phyloP scores from a whole-genome alignment of 2,113 vertebrate genomes.

The Paratilapia polleni region DNA sequence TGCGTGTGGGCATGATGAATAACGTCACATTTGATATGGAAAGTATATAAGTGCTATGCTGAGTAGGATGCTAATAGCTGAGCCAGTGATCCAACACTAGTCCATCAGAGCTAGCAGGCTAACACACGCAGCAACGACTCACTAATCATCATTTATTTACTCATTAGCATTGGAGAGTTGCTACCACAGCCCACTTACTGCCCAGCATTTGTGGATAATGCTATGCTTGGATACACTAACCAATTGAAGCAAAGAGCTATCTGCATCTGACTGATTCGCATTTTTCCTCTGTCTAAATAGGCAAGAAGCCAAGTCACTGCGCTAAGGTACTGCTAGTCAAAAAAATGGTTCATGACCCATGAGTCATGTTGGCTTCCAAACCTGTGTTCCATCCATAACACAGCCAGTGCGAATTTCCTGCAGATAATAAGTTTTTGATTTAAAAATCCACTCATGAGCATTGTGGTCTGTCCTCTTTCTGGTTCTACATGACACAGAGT shows the following conservation, averaged over 20 bases:
- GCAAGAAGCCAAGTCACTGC: not conserved
- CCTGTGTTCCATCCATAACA: not conserved
- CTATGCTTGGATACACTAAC: conserved; percentile 12
- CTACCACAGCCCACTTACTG: conserved; percentile 22
- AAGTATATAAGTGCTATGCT: conserved; percentile 32
- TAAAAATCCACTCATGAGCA: not conserved
- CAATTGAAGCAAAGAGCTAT: conserved; percentile 17
- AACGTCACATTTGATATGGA: conserved; percentile 41
- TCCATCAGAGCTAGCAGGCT: conserved; percentile 45
- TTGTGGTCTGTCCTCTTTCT: not conserved
- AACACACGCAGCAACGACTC: conserved; percentile 54
- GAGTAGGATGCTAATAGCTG: conserved; percentile 52
- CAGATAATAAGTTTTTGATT: not conserved
- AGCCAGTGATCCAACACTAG: conserved; percentile 47
- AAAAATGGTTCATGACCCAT: not conserved
- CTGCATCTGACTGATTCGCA: conserved; percentile 14
- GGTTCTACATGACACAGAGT: not conserved
- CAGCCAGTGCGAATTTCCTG: not conserved
- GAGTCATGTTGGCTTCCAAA: not conserved
- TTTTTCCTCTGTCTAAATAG: conserved; percentile 19
- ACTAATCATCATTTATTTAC: conserved; percentile 45
- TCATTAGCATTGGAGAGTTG: conserved; percentile 42
- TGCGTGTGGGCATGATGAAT: conserved; percentile 14
- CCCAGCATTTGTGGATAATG: conserved; percentile 7
- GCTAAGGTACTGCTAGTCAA: not conserved